Conservation (phyloP, 2,113 vertebrate genomes). For the Rhynchopsitta pachyrhyncha region DNA sequence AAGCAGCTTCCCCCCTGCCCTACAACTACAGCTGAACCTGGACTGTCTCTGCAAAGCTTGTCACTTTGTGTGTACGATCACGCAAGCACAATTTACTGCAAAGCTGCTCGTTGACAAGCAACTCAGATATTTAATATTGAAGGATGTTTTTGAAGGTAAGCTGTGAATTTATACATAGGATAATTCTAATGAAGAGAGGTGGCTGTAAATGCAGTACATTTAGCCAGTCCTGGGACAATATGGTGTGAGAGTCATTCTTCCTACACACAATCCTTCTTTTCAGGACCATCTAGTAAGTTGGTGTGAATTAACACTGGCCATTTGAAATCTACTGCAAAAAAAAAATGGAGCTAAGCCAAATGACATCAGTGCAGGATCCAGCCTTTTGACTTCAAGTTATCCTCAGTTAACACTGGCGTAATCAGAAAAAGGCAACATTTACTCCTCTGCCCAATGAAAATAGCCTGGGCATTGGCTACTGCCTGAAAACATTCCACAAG, state of each 20-base stretch:
- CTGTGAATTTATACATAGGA: background rate
- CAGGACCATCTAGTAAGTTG: constrained; percentile 22
- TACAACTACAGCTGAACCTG: background rate
- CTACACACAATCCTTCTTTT: constrained; percentile 25
- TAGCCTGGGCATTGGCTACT: constrained; percentile 52
- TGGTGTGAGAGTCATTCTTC: constrained; percentile 29
- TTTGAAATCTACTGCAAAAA: constrained; percentile 36
- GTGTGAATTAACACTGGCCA: constrained; percentile 53
- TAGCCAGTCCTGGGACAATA: constrained; percentile 29
- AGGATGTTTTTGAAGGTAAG: background rate
- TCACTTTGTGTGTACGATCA: background rate
- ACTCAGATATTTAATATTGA: background rate
- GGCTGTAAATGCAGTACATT: constrained; percentile 8
- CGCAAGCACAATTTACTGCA: background rate
- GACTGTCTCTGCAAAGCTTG: background rate
- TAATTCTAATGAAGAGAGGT: background rate
- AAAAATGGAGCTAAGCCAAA: constrained; percentile 32
- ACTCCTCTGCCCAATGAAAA: constrained; percentile 55
- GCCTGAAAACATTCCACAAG: constrained; percentile 60
- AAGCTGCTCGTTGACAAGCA: background rate
- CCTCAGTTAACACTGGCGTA: constrained; percentile 62
- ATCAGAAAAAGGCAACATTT: constrained; percentile 61
- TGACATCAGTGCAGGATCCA: constrained; percentile 51
- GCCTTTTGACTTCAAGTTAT: constrained; percentile 64
- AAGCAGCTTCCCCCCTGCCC: background rate